Conservation (phyloP, 1,140 invertebrate genomes). For the Cardiocondyla obscurior region DNA sequence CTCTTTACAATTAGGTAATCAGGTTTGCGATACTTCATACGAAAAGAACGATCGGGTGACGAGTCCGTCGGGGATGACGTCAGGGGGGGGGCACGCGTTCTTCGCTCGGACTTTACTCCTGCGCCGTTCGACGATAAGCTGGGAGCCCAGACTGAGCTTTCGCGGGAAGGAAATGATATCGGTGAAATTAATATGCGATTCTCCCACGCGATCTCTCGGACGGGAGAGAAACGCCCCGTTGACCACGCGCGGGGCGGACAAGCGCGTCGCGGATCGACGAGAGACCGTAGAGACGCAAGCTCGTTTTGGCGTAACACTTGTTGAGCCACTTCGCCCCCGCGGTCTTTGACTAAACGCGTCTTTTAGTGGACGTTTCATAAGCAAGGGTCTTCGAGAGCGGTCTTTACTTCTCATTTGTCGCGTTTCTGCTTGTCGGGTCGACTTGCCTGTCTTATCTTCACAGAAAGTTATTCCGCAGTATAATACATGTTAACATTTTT, state of each 20-base stretch:
- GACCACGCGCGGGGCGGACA: constrained; percentile 57
- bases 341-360: constrained; percentile 42
- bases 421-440: not conserved
- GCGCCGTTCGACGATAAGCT: not conserved
- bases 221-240: constrained; percentile 55
- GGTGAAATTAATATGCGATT: constrained; percentile 14
- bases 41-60: not conserved
- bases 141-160: not conserved
- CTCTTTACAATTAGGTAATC: not conserved
- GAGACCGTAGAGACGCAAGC: constrained; percentile 61
- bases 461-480: not conserved
- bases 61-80: not conserved
- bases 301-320: constrained; percentile 75
- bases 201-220: not conserved
- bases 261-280: constrained; percentile 59
- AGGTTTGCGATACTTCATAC: not conserved
- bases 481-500: not conserved
- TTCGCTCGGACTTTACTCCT: not conserved
- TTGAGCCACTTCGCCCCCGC: constrained; percentile 70
- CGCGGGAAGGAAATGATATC: not conserved
- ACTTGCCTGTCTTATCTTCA: not conserved
- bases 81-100: not conserved
- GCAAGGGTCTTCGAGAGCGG: constrained; percentile 27
- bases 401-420: not conserved
- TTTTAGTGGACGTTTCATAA: constrained; percentile 59